phyloP scores from a whole-genome alignment of 2,797 vertebrate species.

The Eospalax fontanierii region DNA sequence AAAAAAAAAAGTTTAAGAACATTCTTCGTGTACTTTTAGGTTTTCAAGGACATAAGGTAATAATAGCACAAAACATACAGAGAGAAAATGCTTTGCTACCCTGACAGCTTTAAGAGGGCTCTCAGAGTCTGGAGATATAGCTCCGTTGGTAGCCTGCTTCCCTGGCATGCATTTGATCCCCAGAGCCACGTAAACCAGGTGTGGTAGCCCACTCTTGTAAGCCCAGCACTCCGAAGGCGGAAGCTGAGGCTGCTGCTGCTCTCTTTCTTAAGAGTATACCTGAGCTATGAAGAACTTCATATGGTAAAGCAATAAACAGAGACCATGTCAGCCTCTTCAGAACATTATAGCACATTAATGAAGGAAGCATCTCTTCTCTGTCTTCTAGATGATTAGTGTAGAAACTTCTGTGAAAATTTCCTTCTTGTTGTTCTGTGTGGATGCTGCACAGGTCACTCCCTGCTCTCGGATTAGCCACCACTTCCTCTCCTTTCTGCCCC shows the following conservation, averaged over 20 bases:
- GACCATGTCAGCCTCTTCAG: too few species aligned
- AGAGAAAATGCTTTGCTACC: not conserved
- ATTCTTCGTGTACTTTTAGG: not conserved
- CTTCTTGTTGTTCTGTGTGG: too few species aligned
- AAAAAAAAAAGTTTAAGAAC: not conserved
- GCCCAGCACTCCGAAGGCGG: not conserved
- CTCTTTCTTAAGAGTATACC: not conserved
- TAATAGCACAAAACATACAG: conserved; percentile 1
- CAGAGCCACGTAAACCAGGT: not conserved
- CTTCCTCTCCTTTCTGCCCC: too few species aligned
- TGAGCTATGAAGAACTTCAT: not conserved
- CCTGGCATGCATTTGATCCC: not conserved
- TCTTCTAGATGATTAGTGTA: too few species aligned
- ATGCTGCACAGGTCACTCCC: not conserved
- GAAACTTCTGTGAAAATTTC: too few species aligned
- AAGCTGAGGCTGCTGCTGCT: not conserved
- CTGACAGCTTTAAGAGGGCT: conserved; percentile 11
- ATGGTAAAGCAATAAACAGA: too few species aligned
- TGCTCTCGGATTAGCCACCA: too few species aligned
- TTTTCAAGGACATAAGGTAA: conserved; percentile 29
- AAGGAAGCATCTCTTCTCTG: too few species aligned
- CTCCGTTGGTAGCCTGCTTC: too few species aligned
- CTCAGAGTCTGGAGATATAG: too few species aligned
- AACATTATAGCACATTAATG: too few species aligned
- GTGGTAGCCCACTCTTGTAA: not conserved